Base-by-base conservation (phyloP, 1,140 invertebrate genomes). In the Luehdorfia chinensis region DNA sequence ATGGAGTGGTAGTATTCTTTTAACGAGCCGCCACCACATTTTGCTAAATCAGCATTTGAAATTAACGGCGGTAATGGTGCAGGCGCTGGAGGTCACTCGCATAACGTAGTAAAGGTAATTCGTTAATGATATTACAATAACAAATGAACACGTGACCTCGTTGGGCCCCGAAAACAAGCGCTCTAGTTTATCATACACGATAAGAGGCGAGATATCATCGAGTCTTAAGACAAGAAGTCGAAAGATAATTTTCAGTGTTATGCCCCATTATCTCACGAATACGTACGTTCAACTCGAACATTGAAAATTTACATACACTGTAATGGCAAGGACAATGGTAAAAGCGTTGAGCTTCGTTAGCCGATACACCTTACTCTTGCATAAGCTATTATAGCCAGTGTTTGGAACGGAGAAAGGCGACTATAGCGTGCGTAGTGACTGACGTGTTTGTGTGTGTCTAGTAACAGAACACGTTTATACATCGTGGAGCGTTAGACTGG, bases 261-360 rank as follows among this genome's bases (percentile, higher is more conserved):
- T 47, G 41, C 44, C 12, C 23, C 41, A 49, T 66, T 74, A 76
- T 76, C 73, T 72, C 41, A 59, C 44, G 34, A 63, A 65, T 68
- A 66, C 57, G 68, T 68, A 53, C 74, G 50, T 77, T 77, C 74
- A 75, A 72, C 71, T 66, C 19, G 41, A 66, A 62, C 56, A 57
- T 53, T 62, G 52, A 59, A 62, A 62, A 63, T 69, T 63, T 71
- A 61, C 62, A 66, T 64, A 61, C 50, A 59, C 60, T 44, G 33
- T 47, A 44, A 47, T 37, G 19, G 46, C 50, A 53, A 60, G 50
- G 37, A 50, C 50, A 37, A 16, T 15, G 37, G 23, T 41, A 41
- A 41, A 41, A 25, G 37, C 19, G 37, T 41, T 25, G n/a, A 16
- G 19, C 4, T 11, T 43, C 16, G 18, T 28, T 52, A 49, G 19